Percentiles rank a stretch among this genome's conserved stretches.
Evolutionary conservation across 2,113 vertebrate genomes (phyloP).

Genomic region (Cyanoderma ruficeps): DNA sequence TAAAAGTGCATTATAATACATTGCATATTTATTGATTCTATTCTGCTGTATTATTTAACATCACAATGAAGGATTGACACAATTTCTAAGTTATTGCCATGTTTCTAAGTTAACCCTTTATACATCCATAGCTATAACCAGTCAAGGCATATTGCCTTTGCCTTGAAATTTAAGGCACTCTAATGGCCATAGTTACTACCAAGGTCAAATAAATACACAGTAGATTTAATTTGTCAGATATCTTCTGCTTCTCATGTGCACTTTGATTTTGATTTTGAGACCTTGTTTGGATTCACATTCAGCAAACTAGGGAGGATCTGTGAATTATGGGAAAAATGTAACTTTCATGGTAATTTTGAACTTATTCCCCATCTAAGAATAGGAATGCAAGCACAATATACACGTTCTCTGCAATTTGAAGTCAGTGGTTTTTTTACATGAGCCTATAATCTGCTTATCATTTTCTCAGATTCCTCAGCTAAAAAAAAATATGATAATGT

Average conservation of each 20-base stretch:
- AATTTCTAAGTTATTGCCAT: background rate
- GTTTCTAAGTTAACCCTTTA: conserved; percentile 1
- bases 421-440: background rate
- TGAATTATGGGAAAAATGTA: background rate
- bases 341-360: background rate
- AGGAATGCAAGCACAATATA: background rate
- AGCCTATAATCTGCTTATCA: background rate
- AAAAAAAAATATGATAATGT: rapidly evolving
- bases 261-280: background rate
- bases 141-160: background rate
- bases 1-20: conserved; percentile 28
- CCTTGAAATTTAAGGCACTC: background rate
- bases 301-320: background rate
- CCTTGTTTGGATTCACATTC: background rate
- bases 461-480: background rate
- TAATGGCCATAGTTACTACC: background rate
- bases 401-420: background rate
- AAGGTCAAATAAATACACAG: background rate
- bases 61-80: background rate
- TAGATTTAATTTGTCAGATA: background rate
- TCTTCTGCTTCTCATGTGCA: background rate
- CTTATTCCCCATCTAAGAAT: background rate
- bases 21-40: conserved; percentile 43
- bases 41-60: conserved; percentile 13
- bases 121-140: background rate